Percentiles rank a stretch among this genome's conserved stretches.
phyloP scores from a whole-genome alignment of 2,888 invertebrate genomes.

The Drosophila meridionalis region DNA sequence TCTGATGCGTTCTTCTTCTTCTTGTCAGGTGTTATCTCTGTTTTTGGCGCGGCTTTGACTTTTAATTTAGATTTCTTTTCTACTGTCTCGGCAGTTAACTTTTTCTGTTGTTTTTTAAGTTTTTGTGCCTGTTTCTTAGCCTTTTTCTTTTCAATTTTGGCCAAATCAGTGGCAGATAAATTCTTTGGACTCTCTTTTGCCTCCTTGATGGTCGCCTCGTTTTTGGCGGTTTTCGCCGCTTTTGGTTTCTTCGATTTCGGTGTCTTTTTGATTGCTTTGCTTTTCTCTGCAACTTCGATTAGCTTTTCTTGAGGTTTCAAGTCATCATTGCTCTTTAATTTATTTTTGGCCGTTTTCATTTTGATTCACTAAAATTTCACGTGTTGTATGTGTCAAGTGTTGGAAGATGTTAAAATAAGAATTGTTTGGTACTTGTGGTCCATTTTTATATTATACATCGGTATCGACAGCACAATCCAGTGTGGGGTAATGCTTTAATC shows the following conservation, averaged over 20 bases:
- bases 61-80: slow-evolving; percentile 2
- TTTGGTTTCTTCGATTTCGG: slow-evolving; percentile 39
- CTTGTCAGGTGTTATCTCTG: not conserved
- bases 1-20: slow-evolving; percentile 11
- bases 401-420: slow-evolving; percentile 7
- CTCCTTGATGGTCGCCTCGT: slow-evolving; percentile 12
- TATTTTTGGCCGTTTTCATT: slow-evolving; percentile 50
- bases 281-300: slow-evolving; percentile 30
- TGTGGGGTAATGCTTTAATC: slow-evolving; percentile 3
- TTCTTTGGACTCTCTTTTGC: slow-evolving; percentile 35
- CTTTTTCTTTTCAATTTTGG: slow-evolving; percentile 74
- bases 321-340: slow-evolving; percentile 38
- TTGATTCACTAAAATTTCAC: slow-evolving; percentile 40
- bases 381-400: slow-evolving; percentile 42
- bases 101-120: slow-evolving; percentile 61
- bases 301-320: slow-evolving; percentile 37
- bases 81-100: slow-evolving; percentile 8
- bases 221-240: slow-evolving; percentile 1
- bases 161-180: slow-evolving; percentile 46
- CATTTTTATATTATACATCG: not conserved
- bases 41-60: not conserved
- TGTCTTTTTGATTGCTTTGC: slow-evolving; percentile 53
- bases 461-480: not conserved
- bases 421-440: not conserved
- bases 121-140: slow-evolving; percentile 76